Evolutionary conservation across 2,113 vertebrate genomes (phyloP).

Genomic region (Macrotus californicus): DNA sequence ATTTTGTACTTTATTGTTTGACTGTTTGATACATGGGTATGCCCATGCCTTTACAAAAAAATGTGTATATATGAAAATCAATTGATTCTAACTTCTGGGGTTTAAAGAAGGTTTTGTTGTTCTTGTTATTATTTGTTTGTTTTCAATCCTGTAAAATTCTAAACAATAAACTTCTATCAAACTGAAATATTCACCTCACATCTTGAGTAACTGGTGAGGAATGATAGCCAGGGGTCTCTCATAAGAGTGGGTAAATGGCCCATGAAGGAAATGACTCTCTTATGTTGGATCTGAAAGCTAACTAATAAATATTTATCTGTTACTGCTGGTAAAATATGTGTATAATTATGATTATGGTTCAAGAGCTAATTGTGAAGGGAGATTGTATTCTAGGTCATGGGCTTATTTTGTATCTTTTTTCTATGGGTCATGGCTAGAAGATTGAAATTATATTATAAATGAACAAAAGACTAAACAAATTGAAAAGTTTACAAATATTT

Average conservation of each 20-base stretch:
- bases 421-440: not conserved
- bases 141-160: not conserved
- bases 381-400: not conserved
- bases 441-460: not conserved
- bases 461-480: not conserved
- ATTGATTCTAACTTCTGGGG: not conserved
- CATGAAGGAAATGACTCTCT: slow-evolving; percentile 40
- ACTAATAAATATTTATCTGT: slow-evolving; percentile 37
- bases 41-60: no score
- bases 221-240: not conserved
- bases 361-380: not conserved
- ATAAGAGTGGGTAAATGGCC: not conserved
- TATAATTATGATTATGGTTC: not conserved
- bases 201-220: not conserved
- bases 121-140: not conserved
- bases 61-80: not conserved
- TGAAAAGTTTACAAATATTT: not conserved
- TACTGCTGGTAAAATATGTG: not conserved
- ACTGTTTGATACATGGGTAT: not conserved
- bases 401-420: not conserved
- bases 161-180: not conserved
- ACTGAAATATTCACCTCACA: not conserved
- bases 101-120: not conserved
- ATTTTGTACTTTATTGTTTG: not conserved
- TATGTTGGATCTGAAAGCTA: not conserved